Base-by-base conservation (phyloP, 1,140 invertebrate genomes). In the Halesus radiatus region DNA sequence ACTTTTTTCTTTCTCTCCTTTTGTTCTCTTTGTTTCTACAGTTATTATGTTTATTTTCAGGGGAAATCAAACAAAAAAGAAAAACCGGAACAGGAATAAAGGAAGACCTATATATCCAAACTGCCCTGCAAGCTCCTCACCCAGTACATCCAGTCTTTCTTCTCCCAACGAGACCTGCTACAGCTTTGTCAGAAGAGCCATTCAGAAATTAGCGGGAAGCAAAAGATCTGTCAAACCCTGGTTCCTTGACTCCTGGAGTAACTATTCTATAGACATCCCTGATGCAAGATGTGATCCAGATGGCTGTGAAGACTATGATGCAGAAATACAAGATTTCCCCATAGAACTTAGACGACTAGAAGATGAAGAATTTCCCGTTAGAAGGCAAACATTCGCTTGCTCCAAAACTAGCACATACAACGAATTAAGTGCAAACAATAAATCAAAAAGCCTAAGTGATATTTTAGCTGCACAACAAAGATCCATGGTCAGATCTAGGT, bases 81-180 rank as follows among this genome's bases (percentile, higher is more conserved):
- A 89, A 80, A 89, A 88, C 79, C 91, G 91, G 85, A 90, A 90
- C 76, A 90, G 92, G 66, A 78, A 81, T 45, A 83, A 81, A 72
- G 76, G 82, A 50, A 60, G 82, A 18, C 86, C 87, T 0, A 88
- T 87, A 50, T 88, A 88, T 78, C 88, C 88, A 6, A 88, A 85
- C 76, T 84, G 88, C 22, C 87, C 89, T 82, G 87, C 86, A 0
- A 90, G 91, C 73, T 91, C 91, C 62, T 96, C 95, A 1, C 94
- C 94, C 32, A 95, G 94, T 81, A 95, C 94, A 68, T 96, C 95
- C 26, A 96, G 96, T 81, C 90, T 97, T 3, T 97, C 96, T 29
- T 96, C 95, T 83, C 96, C 96, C 4, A 97, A 96, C 84, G 97
- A 98, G 89, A 97, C 96, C 6, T 98, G 97, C 86, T 98, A 98